Evolutionary conservation across 2,888 invertebrate species (phyloP).

Genomic region (Malacosoma neustria): DNA sequence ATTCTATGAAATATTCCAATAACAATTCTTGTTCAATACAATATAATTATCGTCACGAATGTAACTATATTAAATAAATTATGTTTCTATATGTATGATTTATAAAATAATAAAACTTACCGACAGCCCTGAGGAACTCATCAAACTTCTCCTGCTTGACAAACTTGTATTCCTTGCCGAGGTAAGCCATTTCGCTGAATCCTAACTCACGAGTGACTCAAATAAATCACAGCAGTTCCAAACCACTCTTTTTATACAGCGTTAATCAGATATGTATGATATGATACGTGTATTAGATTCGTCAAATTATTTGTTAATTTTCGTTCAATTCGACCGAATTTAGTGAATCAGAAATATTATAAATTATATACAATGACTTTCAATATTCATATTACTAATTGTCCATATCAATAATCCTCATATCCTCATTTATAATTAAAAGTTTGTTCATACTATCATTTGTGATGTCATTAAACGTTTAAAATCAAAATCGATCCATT

Average conservation of each 20-base stretch:
- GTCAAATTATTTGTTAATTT: too few species aligned
- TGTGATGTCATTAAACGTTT: too few species aligned
- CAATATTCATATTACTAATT: too few species aligned
- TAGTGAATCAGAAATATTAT: too few species aligned
- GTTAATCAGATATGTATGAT: background rate
- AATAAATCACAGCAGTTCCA: background rate
- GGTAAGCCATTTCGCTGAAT: conserved; percentile 22
- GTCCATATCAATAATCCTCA: too few species aligned
- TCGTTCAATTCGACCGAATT: too few species aligned
- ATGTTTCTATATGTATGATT: background rate
- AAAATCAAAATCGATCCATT: too few species aligned
- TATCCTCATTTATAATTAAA: too few species aligned
- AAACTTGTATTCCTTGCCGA: conserved; percentile 23
- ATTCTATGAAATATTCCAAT: too few species aligned
- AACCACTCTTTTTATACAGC: conserved; percentile 3
- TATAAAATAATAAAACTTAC: conserved; percentile 15
- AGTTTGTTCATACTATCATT: too few species aligned
- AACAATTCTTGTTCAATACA: too few species aligned
- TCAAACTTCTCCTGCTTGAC: conserved; percentile 29
- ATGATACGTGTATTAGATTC: background rate
- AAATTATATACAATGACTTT: too few species aligned
- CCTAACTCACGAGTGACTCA: conserved; percentile 1
- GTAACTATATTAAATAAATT: background rate
- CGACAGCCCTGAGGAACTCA: conserved; percentile 22
- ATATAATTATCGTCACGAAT: background rate